Evolutionary conservation across 2,888 invertebrate genomes (phyloP), one percentile per base, ranked within the genome.

Genomic region (Netelia inedita): DNA sequence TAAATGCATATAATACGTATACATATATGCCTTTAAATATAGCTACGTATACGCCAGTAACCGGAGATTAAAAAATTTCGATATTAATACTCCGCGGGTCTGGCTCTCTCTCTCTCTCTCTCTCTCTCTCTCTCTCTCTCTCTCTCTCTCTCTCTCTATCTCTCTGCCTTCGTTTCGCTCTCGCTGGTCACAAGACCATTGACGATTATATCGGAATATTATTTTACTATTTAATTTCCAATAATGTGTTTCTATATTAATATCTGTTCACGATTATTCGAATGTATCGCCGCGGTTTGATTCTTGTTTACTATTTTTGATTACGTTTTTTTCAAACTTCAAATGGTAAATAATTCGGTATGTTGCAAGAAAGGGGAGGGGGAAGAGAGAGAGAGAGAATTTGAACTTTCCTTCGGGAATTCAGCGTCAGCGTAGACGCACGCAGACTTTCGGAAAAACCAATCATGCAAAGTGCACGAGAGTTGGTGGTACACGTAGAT

Each of bases 381-480:
- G 16, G n/a, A n/a, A 21, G 19, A 35, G 41, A 1, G 16, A n/a
- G 16, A 2, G 14, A 63, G 53, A 74, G 41, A 69, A 43, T 75
- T 72, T 66, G 21, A 83, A 80, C 72, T 80, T 75, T 83, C 53
- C 74, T 79, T 59, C 75, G 59, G 80, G 59, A 74, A 79, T 79
- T 71, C 28, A 1, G 57, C 10, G 61, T 61, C 11, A 35, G 35
- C 57, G 55, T 46, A 59, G 16, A 55, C 2, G 43, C 61, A 65
- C 50, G 66, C 43, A 41, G 66, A 83, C 71, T 72, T 79, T 65
- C 55, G 53, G 65, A 85, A 84, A 82, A 85, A 85, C 71, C 82
- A 79, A 85, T 85, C 82, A 79, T 75, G 66, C 82, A 79, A 73
- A 85, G 85, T 82, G 82, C 79, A 82, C 23, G 65, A 71, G 65